Percentiles rank a stretch among this genome's conserved stretches.
Conservation (phyloP, 53 echinoderm and acorn worm species). For the Stichopus horrens region DNA sequence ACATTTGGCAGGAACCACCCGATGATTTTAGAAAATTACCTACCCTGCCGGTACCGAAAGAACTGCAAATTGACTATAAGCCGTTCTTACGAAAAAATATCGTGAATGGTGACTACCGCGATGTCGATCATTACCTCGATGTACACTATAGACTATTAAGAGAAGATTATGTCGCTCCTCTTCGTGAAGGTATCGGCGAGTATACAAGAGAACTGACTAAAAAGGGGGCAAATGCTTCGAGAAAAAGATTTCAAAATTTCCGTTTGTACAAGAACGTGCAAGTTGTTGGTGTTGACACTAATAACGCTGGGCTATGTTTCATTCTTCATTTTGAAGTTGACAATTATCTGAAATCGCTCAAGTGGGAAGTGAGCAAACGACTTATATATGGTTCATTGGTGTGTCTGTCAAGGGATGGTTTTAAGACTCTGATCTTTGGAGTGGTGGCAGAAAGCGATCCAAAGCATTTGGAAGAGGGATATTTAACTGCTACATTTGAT, state of each 20-base stretch:
- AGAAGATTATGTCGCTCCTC: slow-evolving; percentile 85
- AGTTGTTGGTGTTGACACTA: slow-evolving; percentile 40
- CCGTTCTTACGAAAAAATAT: slow-evolving; percentile 44
- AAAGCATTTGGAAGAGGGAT: slow-evolving; percentile 53
- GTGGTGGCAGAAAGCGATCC: slow-evolving; percentile 69
- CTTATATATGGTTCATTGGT: slow-evolving; percentile 73
- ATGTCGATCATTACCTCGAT: slow-evolving; percentile 67
- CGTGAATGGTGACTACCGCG: slow-evolving; percentile 49
- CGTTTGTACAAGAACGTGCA: slow-evolving; percentile 54
- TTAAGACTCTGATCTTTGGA: slow-evolving; percentile 60
- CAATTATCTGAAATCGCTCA: slow-evolving; percentile 6
- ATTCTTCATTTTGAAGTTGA: slow-evolving; percentile 53
- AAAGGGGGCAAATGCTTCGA: slow-evolving; percentile 35
- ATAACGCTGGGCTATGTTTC: slow-evolving; percentile 52
- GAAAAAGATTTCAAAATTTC: slow-evolving; percentile 56
- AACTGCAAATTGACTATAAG: slow-evolving; percentile 47
- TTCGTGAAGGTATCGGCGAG: slow-evolving; percentile 67
- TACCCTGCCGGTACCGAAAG: slow-evolving; percentile 59
- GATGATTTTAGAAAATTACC: slow-evolving; percentile 49
- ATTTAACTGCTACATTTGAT: slow-evolving; percentile 57
- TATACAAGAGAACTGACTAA: slow-evolving; percentile 43
- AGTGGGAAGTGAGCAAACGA: slow-evolving; percentile 56
- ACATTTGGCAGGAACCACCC: slow-evolving; percentile 17
- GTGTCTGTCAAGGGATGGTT: slow-evolving; percentile 73
- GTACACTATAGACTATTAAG: slow-evolving; percentile 70